These are phyloP conservation scores for Phataginus tricuspis DNA, from an alignment of 2,797 vertebrate genomes.

Conservation along the genomic window DNA sequence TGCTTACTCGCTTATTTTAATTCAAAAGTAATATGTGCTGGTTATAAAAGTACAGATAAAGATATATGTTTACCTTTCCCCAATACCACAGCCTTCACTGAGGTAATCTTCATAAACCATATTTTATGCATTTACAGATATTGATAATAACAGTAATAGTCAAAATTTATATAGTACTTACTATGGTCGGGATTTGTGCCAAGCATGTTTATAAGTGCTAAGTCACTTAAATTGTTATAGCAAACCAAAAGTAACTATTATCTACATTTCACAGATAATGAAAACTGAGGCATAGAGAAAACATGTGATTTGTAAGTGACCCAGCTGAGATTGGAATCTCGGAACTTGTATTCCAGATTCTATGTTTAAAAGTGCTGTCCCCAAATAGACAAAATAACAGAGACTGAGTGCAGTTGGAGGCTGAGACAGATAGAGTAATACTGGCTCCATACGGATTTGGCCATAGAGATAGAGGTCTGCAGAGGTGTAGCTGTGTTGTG, in stretches of 20 bases:
- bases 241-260: not conserved
- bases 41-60: conserved; percentile 3
- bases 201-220: not conserved
- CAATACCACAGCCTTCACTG: not conserved
- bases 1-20: not conserved
- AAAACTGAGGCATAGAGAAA: not conserved
- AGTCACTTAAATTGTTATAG: not conserved
- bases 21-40: not conserved
- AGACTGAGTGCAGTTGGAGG: not conserved
- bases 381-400: not conserved
- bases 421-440: not conserved
- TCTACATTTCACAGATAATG: not conserved
- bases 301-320: not conserved
- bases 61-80: not conserved
- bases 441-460: no score
- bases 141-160: not conserved
- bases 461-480: not conserved
- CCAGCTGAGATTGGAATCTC: not conserved
- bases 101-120: not conserved
- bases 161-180: not conserved
- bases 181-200: not conserved
- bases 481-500: accelerated
- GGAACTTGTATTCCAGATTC: not conserved
- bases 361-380: not conserved
- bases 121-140: not conserved